A percentile compares a stretch with the other conserved stretches of the same genome.
These are phyloP conservation scores for Belgica antarctica DNA, from an alignment of 2,888 invertebrate species.

Conservation along the genomic window DNA sequence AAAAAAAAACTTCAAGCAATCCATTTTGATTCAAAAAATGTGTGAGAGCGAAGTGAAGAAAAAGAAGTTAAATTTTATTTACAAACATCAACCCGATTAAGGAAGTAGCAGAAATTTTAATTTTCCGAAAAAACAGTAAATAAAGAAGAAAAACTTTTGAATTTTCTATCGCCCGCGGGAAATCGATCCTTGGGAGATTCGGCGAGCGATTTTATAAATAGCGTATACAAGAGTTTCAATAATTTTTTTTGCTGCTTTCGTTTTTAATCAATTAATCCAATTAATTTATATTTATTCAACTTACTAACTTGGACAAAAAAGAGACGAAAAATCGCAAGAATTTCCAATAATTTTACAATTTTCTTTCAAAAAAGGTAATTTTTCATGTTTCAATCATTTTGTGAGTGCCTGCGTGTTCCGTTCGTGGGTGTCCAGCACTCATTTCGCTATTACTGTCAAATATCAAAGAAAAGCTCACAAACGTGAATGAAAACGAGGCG, in stretches of 20 bases:
- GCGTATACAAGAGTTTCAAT: conserved; percentile 18
- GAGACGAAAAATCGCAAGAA: neutral
- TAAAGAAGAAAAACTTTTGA: neutral
- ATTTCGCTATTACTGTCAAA: neutral
- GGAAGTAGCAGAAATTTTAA: conserved; percentile 20
- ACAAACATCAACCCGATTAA: conserved; percentile 15
- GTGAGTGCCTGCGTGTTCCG: neutral
- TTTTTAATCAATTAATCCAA: conserved; percentile 19
- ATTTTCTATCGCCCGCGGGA: neutral
- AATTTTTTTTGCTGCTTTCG: too few relatives aligned
- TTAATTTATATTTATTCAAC: conserved; percentile 3
- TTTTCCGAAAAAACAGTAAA: too few relatives aligned
- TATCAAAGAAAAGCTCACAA: conserved; percentile 1
- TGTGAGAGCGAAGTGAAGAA: neutral
- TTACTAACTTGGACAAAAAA: neutral
- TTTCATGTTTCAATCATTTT: neutral
- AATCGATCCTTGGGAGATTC: conserved; percentile 22
- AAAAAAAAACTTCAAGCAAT: too few relatives aligned
- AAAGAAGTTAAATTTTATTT: neutral
- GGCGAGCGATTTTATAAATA: conserved; percentile 18
- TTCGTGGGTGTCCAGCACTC: conserved; percentile 25
- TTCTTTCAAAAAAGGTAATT: conserved; percentile 1
- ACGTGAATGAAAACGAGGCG: neutral
- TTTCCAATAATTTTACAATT: neutral
- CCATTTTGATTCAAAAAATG: too few relatives aligned